Evolutionary conservation across 2,888 invertebrate species (phyloP).

Genomic region (Acronicta alni): DNA sequence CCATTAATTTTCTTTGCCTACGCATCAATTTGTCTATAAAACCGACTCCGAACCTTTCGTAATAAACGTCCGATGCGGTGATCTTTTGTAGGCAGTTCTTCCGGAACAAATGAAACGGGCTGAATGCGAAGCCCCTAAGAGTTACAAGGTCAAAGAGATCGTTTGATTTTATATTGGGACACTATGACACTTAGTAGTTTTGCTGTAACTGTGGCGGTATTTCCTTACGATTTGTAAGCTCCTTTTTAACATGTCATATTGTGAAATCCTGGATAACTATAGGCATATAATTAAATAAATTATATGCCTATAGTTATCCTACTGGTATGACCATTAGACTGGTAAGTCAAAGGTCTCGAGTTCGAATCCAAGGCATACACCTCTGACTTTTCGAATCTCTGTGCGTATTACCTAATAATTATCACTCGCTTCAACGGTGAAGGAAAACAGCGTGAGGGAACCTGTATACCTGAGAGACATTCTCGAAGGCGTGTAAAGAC

Average conservation of each 20-base stretch:
- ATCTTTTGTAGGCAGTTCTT: constrained; percentile 57
- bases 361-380: too few relatives aligned
- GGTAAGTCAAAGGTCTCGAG: too few relatives aligned
- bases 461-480: too few relatives aligned
- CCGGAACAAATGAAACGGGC: constrained; percentile 47
- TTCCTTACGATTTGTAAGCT: constrained; percentile 21
- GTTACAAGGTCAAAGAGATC: constrained; percentile 50
- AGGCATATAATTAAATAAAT: too few relatives aligned
- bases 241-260: constrained; percentile 2
- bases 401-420: too few relatives aligned
- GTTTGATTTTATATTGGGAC: constrained; percentile 52
- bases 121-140: constrained; percentile 37
- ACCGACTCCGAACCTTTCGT: constrained; percentile 49
- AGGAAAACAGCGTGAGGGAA: too few relatives aligned
- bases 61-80: constrained; percentile 55
- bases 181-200: constrained; percentile 35
- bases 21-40: constrained; percentile 61
- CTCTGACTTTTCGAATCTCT: too few relatives aligned
- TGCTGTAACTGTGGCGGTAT: constrained; percentile 28
- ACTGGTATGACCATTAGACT: too few relatives aligned
- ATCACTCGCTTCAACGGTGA: too few relatives aligned
- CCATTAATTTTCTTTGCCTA: constrained; percentile 59
- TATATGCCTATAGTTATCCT: neutral
- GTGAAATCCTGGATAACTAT: too few relatives aligned
- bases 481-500: too few relatives aligned